Percentiles rank a stretch among this genome's conserved stretches.
Evolutionary conservation across 2,113 vertebrate genomes (phyloP).

Genomic region (Rattus rattus): DNA sequence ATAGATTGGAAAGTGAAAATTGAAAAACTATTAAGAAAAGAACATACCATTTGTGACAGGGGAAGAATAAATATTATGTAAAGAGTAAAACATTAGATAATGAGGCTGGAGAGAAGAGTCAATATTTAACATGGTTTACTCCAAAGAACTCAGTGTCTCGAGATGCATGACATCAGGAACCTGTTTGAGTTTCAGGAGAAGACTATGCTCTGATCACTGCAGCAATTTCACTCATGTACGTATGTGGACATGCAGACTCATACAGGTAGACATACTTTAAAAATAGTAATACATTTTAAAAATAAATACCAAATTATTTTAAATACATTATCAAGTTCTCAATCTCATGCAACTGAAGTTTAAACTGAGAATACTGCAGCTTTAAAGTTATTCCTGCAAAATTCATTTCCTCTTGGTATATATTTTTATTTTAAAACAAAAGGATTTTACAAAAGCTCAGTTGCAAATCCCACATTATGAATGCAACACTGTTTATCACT

Average conservation of each 20-base stretch:
- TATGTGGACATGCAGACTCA: no score
- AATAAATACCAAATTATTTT: not conserved
- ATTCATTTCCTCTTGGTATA: not conserved
- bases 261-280: not conserved
- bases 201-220: not conserved
- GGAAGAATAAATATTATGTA: not conserved
- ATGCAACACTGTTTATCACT: not conserved
- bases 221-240: not conserved
- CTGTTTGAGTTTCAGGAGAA: not conserved
- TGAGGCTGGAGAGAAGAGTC: not conserved
- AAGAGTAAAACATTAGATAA: not conserved
- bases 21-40: not conserved
- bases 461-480: not conserved
- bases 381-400: not conserved
- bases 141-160: not conserved
- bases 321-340: not conserved
- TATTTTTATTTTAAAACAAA: not conserved
- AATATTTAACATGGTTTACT: not conserved
- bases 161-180: rapidly evolving
- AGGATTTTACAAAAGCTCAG: not conserved
- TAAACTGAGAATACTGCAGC: not conserved
- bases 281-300: not conserved
- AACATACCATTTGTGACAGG: not conserved
- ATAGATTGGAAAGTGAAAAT: not conserved
- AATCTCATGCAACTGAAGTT: not conserved